These are phyloP conservation scores for Stenoptilia bipunctidactyla DNA, from an alignment of 2,888 invertebrate species.

Conservation along the genomic window DNA sequence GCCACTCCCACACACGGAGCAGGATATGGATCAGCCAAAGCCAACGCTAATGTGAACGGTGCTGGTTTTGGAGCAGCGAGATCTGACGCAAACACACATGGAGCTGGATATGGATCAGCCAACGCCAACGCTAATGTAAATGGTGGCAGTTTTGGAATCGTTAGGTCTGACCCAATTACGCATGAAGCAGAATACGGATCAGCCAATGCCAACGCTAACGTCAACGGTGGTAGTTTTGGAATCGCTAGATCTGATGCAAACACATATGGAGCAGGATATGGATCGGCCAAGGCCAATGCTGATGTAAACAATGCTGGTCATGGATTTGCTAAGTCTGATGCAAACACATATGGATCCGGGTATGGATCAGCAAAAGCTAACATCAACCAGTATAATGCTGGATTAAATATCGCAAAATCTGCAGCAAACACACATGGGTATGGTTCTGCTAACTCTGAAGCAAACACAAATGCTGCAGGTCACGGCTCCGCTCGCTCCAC, in stretches of 20 bases:
- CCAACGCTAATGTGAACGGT: slow-evolving; percentile 16
- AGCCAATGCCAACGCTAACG: slow-evolving; percentile 20
- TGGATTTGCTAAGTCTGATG: slow-evolving; percentile 23
- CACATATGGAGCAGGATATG: slow-evolving; percentile 18
- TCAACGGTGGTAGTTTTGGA: slow-evolving; percentile 18
- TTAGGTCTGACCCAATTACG: slow-evolving; percentile 19
- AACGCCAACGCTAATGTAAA: slow-evolving; percentile 21
- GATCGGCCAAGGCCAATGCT: slow-evolving; percentile 16
- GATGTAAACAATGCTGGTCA: slow-evolving; percentile 11
- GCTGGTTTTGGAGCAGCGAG: slow-evolving; percentile 27
- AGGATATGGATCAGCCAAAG: slow-evolving; percentile 17
- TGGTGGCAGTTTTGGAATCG: slow-evolving; percentile 18
- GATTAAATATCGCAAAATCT: slow-evolving; percentile 24
- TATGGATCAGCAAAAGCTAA: slow-evolving; percentile 20
- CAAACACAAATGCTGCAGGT: slow-evolving; percentile 23
- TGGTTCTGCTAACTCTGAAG: slow-evolving; percentile 20
- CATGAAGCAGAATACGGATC: slow-evolving; percentile 16
- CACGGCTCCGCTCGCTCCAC: slow-evolving; percentile 23
- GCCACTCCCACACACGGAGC: slow-evolving; percentile 23
- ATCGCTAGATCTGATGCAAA: slow-evolving; percentile 23
- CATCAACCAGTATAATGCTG: slow-evolving; percentile 20
- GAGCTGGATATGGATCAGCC: slow-evolving; percentile 21
- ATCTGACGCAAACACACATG: slow-evolving; percentile 24
- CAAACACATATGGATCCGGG: slow-evolving; percentile 21
- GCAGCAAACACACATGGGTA: slow-evolving; percentile 15